These are phyloP conservation scores for Clanis bilineata DNA, from an alignment of 2,888 invertebrate genomes.

Conservation along the genomic window DNA sequence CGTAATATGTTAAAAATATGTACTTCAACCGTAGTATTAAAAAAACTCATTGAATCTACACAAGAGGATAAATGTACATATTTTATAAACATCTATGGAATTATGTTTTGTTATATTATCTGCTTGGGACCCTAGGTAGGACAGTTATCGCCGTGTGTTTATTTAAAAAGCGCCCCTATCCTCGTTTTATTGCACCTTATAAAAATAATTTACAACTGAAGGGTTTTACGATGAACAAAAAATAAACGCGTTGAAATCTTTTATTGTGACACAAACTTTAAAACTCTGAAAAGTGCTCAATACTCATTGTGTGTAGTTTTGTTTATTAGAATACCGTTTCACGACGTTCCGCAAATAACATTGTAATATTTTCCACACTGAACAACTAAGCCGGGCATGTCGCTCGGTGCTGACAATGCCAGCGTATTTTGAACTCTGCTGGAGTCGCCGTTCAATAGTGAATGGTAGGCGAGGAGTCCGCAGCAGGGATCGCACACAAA, in stretches of 20 bases:
- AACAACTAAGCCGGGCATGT: slow-evolving; percentile 29
- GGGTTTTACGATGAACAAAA: slow-evolving; percentile 12
- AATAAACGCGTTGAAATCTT: slow-evolving; percentile 20
- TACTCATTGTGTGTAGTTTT: slow-evolving; percentile 21
- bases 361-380: slow-evolving; percentile 43
- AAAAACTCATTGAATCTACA: background rate
- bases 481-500: slow-evolving; percentile 18
- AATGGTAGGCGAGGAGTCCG: slow-evolving; percentile 27
- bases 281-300: slow-evolving; percentile 17
- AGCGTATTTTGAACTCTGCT: slow-evolving; percentile 37
- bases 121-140: background rate
- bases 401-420: slow-evolving; percentile 32
- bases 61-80: background rate
- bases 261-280: slow-evolving; percentile 7
- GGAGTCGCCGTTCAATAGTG: slow-evolving; percentile 34
- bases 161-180: slow-evolving; percentile 10
- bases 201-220: slow-evolving; percentile 13
- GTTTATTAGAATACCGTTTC: slow-evolving; percentile 35
- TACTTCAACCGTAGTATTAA: background rate
- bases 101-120: background rate
- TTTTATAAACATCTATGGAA: background rate
- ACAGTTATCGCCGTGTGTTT: background rate
- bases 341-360: slow-evolving; percentile 49
- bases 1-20: background rate
- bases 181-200: slow-evolving; percentile 5